Evolutionary conservation across 2,888 invertebrate species (phyloP).

Genomic region (Amiota mariae): DNA sequence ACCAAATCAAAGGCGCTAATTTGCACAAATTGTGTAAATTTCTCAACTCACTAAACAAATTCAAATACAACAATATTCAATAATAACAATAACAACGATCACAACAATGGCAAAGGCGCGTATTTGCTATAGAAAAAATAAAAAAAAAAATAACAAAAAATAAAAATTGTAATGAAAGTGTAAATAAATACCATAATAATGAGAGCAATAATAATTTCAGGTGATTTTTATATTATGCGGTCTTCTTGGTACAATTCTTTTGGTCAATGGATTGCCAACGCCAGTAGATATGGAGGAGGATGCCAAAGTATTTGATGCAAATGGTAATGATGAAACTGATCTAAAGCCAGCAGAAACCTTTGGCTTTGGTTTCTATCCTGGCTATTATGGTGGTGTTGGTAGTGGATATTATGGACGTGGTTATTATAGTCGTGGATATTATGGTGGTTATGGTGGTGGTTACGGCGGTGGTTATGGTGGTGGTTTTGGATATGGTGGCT

Average conservation of each 20-base stretch:
- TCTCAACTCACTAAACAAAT: not conserved
- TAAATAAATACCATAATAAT: not conserved
- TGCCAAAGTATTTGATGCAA: not conserved
- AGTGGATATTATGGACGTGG: conserved; percentile 45
- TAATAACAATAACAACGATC: conserved; percentile 29
- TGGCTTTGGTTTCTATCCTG: conserved; percentile 54
- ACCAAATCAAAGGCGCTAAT: not conserved
- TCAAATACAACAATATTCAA: not conserved
- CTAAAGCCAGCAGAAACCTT: conserved; percentile 54
- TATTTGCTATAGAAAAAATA: conserved; percentile 47
- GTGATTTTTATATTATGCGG: conserved; percentile 4
- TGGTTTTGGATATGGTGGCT: conserved; percentile 8
- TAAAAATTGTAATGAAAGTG: conserved; percentile 38
- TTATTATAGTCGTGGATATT: conserved; percentile 48
- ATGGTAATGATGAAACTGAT: conserved; percentile 44
- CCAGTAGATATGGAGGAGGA: conserved; percentile 45
- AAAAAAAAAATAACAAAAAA: conserved; percentile 45
- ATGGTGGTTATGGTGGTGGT: conserved; percentile 39
- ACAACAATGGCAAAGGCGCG: conserved; percentile 53
- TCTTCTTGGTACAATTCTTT: conserved; percentile 41
- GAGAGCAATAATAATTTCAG: conserved; percentile 8
- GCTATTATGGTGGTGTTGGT: conserved; percentile 48
- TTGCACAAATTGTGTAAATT: conserved; percentile 1
- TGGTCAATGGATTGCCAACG: conserved; percentile 46
- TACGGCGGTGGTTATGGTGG: conserved; percentile 24